Conservation (phyloP, 1,140 invertebrate species). For the Eriosoma lanigerum region DNA sequence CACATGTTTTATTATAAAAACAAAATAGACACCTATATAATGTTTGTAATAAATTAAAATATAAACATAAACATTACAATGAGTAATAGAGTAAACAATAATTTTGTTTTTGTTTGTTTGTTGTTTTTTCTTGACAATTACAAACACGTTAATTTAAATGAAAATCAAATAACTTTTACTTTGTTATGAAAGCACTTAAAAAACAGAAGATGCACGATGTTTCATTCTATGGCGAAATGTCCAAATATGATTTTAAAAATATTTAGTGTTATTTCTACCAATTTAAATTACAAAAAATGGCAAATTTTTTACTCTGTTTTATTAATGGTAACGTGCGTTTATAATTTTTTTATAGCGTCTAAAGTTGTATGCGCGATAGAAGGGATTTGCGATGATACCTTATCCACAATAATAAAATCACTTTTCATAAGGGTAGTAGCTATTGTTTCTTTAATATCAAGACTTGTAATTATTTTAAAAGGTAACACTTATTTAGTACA, state of each 20-base stretch:
- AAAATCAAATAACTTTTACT: background rate
- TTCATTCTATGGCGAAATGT: background rate
- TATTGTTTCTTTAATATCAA: background rate
- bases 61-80: background rate
- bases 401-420: background rate
- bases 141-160: background rate
- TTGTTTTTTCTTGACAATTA: background rate
- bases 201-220: background rate
- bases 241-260: background rate
- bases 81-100: conserved; percentile 24
- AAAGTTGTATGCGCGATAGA: background rate
- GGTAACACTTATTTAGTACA: background rate
- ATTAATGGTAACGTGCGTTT: background rate
- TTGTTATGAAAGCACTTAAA: background rate
- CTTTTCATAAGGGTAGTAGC: background rate
- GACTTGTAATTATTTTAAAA: background rate
- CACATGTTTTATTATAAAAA: no score
- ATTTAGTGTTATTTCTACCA: background rate
- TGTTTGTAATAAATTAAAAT: no score
- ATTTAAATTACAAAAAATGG: background rate
- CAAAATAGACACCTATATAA: background rate
- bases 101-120: background rate
- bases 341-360: background rate
- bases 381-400: background rate
- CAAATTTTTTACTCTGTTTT: background rate